phyloP scores from a whole-genome alignment of 2,113 vertebrate genomes.

The Haemorhous mexicanus region DNA sequence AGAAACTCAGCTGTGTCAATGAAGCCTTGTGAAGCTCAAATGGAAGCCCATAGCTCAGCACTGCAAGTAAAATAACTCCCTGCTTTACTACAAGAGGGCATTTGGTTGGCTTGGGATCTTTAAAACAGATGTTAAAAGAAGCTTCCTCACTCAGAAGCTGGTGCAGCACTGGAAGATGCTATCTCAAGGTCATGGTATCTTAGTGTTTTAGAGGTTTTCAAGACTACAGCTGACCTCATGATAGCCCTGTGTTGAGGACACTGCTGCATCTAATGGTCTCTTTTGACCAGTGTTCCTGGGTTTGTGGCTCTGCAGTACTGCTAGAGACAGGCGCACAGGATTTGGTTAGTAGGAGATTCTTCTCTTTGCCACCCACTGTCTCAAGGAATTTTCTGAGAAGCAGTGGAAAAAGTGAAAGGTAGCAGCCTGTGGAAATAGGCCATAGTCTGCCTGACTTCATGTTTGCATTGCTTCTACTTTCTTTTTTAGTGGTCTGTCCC shows the following conservation, averaged over 20 bases:
- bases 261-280: neutral
- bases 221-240: neutral
- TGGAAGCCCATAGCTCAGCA: neutral
- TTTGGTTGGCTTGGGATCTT: neutral
- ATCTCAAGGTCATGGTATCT: neutral
- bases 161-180: neutral
- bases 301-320: neutral
- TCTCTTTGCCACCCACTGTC: neutral
- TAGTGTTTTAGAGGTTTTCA: neutral
- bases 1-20: neutral
- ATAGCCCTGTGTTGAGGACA: accelerated
- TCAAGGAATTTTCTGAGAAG: neutral
- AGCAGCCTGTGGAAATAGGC: neutral
- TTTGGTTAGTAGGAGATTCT: neutral
- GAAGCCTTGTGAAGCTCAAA: neutral
- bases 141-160: neutral
- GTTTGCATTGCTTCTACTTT: neutral
- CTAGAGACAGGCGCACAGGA: neutral
- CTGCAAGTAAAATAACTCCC: neutral
- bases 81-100: neutral
- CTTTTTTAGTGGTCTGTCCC: neutral
- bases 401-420: neutral
- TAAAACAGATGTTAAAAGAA: neutral
- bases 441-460: neutral
- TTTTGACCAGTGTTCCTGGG: neutral